Evolutionary conservation across 2,113 vertebrate genomes (phyloP), one percentile per base, ranked within the genome.

Genomic region (Panurus biarmicus): DNA sequence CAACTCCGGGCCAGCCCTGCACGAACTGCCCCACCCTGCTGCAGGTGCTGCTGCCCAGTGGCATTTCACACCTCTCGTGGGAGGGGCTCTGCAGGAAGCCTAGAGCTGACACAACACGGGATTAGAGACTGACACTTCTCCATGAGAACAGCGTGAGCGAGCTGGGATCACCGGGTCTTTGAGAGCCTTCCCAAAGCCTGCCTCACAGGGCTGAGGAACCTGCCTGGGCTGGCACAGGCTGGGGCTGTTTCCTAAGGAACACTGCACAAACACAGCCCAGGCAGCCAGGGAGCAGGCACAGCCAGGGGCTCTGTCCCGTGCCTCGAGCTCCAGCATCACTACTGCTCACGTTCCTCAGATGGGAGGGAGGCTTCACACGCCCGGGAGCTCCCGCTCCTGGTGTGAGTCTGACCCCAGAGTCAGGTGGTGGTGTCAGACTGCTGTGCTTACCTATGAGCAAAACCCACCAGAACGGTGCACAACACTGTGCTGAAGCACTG

Each of bases 61-160:
- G 28, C 40, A 17, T 17, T 25, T n/a, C 21, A 7, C 45, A n/a
- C 65, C n/a, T n/a, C 7, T 28, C 58, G 3, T 0, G 12, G 1
- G 33, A 75, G 56, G 47, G 89, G 44, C 74, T 81, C 75, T 78
- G 85, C 65, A 90, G 76, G 87, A 85, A 80, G 84, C 89, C 82
- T 8, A 13, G 40, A 89, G 29, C 33, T 72, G 79, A 25, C 33
- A 72, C 80, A 77, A 54, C 4, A 42, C 47, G 31, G 61, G 64
- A 67, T 47, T 48, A 82, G 54, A 76, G 77, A 75, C 47, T 33
- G 85, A 74, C 38, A 31, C 42, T 61, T 58, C 13, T 2, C 15
- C 11, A 45, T 1, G 44, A 85, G 75, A 56, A 24, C 31, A 16
- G 15, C 0, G 40, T 3, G 48, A 70, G 60, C 0, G 64, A 89